Conservation (phyloP, 2,888 invertebrate species). For the Leptopilina syphax region DNA sequence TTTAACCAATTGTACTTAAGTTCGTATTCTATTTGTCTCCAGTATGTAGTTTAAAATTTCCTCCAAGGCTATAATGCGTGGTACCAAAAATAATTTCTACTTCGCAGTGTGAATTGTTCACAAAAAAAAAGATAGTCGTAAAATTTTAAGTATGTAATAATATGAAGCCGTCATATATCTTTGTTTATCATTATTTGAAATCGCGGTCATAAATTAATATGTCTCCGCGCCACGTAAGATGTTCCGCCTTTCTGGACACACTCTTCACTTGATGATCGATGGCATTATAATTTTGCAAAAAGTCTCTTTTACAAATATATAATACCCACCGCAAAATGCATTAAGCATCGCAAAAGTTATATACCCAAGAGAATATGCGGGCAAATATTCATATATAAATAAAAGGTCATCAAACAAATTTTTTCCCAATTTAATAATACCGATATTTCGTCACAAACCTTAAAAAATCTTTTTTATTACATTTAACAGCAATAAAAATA, state of each 20-base stretch:
- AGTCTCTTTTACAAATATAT: not conserved
- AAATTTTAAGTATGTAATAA: slow-evolving; percentile 13
- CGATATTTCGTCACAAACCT: too few relatives aligned
- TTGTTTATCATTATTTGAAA: slow-evolving; percentile 31
- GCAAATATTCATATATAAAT: not conserved
- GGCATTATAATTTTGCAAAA: slow-evolving; percentile 2
- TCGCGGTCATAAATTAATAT: slow-evolving; percentile 33
- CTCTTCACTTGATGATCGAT: slow-evolving; percentile 3
- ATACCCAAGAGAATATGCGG: not conserved
- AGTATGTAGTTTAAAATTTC: not conserved
- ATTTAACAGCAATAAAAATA: not conserved
- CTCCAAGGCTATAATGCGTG: not conserved
- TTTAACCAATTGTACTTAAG: too few relatives aligned
- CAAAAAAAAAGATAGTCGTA: slow-evolving; percentile 6
- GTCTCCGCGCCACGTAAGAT: not conserved
- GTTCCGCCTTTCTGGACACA: not conserved
- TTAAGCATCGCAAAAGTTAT: not conserved
- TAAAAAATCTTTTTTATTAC: too few relatives aligned
- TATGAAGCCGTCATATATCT: slow-evolving; percentile 30
- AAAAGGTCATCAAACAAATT: not conserved
- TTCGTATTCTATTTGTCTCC: too few relatives aligned
- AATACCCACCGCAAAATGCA: not conserved
- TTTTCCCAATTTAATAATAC: too few relatives aligned
- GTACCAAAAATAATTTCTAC: not conserved
- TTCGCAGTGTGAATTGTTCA: not conserved